Percentiles rank a stretch among this genome's conserved stretches.
phyloP scores from a whole-genome alignment of 2,113 vertebrate genomes.

The Hippocampus guttulatus region DNA sequence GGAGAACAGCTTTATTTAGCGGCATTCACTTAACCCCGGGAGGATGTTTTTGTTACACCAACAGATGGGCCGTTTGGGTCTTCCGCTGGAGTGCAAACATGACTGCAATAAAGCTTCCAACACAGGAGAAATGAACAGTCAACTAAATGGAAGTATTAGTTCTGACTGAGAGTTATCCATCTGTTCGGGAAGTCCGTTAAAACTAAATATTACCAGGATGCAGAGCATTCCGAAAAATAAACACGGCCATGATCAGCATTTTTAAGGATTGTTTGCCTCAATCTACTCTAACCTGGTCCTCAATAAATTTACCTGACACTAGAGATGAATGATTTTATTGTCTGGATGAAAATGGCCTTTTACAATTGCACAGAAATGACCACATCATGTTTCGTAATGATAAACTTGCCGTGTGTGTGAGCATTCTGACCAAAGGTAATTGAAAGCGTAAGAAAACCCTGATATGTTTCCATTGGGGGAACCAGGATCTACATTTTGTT shows the following conservation, averaged over 20 bases:
- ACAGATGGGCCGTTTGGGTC: not conserved
- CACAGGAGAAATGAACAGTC: not conserved
- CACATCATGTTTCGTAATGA: too few relatives aligned
- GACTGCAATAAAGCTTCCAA: not conserved
- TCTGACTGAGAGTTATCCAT: not conserved
- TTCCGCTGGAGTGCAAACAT: not conserved
- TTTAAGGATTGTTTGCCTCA: too few relatives aligned
- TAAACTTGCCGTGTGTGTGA: too few relatives aligned
- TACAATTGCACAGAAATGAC: too few relatives aligned
- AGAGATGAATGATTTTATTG: not conserved
- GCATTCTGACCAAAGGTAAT: too few relatives aligned
- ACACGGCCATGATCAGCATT: not conserved
- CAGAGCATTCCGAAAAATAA: not conserved
- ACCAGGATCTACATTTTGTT: too few relatives aligned
- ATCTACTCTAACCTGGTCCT: not conserved
- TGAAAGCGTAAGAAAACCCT: too few relatives aligned
- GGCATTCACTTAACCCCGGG: too few relatives aligned
- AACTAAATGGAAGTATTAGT: not conserved
- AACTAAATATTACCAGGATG: not conserved
- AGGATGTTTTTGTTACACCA: not conserved
- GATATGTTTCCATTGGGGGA: too few relatives aligned
- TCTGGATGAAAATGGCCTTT: not conserved
- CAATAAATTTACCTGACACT: not conserved
- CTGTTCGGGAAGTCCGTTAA: not conserved
- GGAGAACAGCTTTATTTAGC: constrained; percentile 2